A percentile compares a stretch with the other conserved stretches of the same genome.
Evolutionary conservation across 2,797 vertebrate genomes (phyloP).

Genomic region (Myiotriccus ornatus): DNA sequence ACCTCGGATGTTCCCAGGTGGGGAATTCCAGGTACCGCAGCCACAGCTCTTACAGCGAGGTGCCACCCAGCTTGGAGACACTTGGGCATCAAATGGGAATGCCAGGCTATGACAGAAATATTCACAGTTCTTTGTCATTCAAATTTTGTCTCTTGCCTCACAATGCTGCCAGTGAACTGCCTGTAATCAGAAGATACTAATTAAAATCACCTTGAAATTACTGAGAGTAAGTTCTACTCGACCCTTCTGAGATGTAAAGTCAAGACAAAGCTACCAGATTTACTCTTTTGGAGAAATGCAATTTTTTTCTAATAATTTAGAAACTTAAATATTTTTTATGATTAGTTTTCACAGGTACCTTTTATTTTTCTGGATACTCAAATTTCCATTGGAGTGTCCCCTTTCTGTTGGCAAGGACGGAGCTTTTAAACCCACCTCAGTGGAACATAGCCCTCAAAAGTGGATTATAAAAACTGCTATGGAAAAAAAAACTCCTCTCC

Average conservation of each 20-base stretch:
- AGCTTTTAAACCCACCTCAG: not conserved
- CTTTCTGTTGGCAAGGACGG: not conserved
- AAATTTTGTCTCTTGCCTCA: not conserved
- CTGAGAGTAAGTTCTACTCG: not conserved
- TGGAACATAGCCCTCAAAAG: not conserved
- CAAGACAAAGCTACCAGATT: not conserved
- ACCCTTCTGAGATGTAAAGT: not conserved
- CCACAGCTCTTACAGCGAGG: not conserved
- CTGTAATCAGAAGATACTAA: not conserved
- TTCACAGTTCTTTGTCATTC: not conserved
- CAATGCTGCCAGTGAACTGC: not conserved
- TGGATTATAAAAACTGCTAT: not conserved
- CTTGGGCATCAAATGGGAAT: not conserved
- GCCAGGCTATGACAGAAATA: not conserved
- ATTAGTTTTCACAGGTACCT: not conserved
- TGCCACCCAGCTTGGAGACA: not conserved
- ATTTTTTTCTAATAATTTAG: not conserved
- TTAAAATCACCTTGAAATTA: not conserved
- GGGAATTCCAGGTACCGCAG: not conserved
- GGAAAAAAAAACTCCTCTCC: not conserved
- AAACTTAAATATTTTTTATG: not conserved
- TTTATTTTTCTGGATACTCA: not conserved
- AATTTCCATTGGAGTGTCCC: not conserved
- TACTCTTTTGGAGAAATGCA: not conserved
- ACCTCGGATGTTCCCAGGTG: fast-evolving